Evolutionary conservation across 2,888 invertebrate genomes (phyloP), one percentile per base, ranked within the genome.

Genomic region (Chaetogeoica ovagalla): DNA sequence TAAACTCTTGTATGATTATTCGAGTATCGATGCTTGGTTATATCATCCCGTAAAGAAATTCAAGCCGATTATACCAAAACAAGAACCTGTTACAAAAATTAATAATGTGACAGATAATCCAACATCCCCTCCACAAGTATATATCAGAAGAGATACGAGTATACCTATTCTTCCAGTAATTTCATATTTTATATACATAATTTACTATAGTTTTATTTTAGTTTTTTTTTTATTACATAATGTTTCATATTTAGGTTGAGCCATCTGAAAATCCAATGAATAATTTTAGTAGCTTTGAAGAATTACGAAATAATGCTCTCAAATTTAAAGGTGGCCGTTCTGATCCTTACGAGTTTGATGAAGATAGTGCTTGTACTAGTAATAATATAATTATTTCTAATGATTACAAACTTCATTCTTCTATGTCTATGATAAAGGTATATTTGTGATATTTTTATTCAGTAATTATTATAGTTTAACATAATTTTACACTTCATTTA

Each of bases 11-110:
- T 97, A 97, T 87, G 96, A 97, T 87, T 96, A 95, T 88, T 90
- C 94, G 84, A 91, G 92, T 84, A 89, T 94, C 84, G 90, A 93
- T 86, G 93, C 92, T 65, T 96, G 95, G 96, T 94, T 95, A 85
- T 92, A 95, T 86, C 94, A 95, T 88, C 95, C 96, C 0, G 93
- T 96, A 82, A 97, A 96, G 87, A 91, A 94, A 84, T 93, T 94
- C 87, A 93, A 94, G 87, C 89, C 90, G 55, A 68, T 76, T n/a
- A 9, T 86, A 66, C 82, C 81, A 0, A 82, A 83, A 74, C 21
- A 68, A 37, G 83, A 83, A 21, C 74, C 81, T 19, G 43, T 69
- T 30, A 81, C 81, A 30, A 79, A 76, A 66, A 79, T 79, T 63
- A 79, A 79, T 70, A 79, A 79, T 79, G n/a, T 59, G 17, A 23